Conservation (phyloP, 2,113 vertebrate species). For the Helogale parvula region DNA sequence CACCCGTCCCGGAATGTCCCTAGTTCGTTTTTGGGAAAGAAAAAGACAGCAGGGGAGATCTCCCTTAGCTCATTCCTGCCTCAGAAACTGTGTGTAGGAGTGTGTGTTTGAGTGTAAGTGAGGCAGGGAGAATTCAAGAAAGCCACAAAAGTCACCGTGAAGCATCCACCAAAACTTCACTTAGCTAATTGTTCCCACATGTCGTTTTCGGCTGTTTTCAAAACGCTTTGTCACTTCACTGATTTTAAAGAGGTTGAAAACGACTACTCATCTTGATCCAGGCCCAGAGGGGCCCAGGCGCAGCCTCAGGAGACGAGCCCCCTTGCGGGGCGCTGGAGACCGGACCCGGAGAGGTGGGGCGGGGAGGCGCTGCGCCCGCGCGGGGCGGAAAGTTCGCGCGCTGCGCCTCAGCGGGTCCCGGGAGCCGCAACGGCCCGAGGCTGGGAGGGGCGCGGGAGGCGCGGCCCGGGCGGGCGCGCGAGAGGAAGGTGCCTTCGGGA, state of each 20-base stretch:
- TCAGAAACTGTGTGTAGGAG: slow-evolving; percentile 10
- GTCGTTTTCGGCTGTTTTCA: slow-evolving; percentile 56
- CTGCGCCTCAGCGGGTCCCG: not conserved
- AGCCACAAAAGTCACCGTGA: slow-evolving; percentile 63
- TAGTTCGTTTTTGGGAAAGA: not conserved
- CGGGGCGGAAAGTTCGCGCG: slow-evolving; percentile 29
- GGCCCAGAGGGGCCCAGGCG: not conserved
- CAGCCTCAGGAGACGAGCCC: not conserved
- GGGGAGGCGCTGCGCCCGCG: not conserved
- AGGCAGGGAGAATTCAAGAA: slow-evolving; percentile 61
- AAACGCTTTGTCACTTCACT: slow-evolving; percentile 18
- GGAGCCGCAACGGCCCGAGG: not conserved
- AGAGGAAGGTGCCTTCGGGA: slow-evolving; percentile 78
- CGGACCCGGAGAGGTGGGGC: fast-evolving
- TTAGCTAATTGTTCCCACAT: slow-evolving; percentile 77
- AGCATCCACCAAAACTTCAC: slow-evolving; percentile 69
- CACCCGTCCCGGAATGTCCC: not conserved
- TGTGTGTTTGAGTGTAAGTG: not conserved
- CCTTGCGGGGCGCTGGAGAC: not conserved
- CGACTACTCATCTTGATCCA: not conserved
- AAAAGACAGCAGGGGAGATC: not conserved
- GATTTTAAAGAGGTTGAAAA: slow-evolving; percentile 17
- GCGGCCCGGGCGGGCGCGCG: slow-evolving; percentile 67
- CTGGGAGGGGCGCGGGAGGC: slow-evolving; percentile 67
- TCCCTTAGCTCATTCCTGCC: not conserved